Evolutionary conservation across 2,888 invertebrate genomes (phyloP).

Genomic region (Phortica okadai): DNA sequence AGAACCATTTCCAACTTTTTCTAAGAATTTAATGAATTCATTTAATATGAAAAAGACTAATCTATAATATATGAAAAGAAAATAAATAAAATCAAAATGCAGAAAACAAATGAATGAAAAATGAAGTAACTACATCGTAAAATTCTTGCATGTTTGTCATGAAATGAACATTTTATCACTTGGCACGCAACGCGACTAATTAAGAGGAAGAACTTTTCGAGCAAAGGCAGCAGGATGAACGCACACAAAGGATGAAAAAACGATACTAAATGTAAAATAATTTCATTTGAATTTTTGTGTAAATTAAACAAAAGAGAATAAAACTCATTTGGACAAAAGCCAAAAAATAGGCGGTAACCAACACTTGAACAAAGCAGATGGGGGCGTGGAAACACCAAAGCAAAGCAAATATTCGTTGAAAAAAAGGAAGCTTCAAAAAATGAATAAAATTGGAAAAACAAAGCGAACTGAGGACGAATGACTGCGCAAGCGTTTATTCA

Average conservation of each 20-base stretch:
- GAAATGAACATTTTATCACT: constrained; percentile 15
- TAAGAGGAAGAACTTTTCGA: neutral
- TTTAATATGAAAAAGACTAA: neutral
- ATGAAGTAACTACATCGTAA: neutral
- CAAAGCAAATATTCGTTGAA: neutral
- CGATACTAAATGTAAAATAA: neutral
- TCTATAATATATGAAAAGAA: neutral
- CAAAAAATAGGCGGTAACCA: constrained; percentile 7
- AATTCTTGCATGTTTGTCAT: constrained; percentile 11
- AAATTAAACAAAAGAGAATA: neutral
- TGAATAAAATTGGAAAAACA: neutral
- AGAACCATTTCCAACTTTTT: neutral
- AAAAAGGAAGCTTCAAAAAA: neutral
- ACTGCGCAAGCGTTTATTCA: neutral
- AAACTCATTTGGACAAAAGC: constrained; percentile 12
- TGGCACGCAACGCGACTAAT: constrained; percentile 18
- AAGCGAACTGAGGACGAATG: neutral
- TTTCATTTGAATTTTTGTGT: neutral
- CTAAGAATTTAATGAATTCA: neutral
- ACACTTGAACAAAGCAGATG: neutral
- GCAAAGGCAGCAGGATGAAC: neutral
- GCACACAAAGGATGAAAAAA: neutral
- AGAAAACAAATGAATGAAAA: too few species aligned
- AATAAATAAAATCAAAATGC: too few species aligned
- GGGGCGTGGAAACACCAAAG: neutral